Conservation (phyloP, 2,888 invertebrate species). For the Euplagia quadripunctaria region DNA sequence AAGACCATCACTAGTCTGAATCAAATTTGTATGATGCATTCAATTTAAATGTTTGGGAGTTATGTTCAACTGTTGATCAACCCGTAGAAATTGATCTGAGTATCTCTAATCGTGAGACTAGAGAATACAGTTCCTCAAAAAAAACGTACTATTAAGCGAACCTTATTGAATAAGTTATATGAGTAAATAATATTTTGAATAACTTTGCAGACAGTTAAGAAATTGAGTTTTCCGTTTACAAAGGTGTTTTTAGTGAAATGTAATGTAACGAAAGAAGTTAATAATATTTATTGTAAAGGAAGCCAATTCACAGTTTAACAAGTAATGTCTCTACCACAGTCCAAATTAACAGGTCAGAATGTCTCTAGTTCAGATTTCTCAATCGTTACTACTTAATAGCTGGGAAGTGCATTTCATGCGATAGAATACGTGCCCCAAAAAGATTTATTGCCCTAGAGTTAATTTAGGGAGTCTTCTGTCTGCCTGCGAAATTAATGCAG, state of each 20-base stretch:
- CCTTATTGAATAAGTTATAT: no score
- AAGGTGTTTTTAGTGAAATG: neutral
- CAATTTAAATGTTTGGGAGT: no score
- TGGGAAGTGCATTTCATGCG: slow-evolving; percentile 69
- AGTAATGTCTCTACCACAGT: slow-evolving; percentile 19
- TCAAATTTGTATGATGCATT: no score
- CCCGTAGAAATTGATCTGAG: no score
- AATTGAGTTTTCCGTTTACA: neutral
- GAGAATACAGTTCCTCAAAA: no score
- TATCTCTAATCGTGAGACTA: no score
- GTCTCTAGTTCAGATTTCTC: slow-evolving; percentile 47
- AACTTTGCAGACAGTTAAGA: neutral
- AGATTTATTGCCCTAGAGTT: slow-evolving; percentile 69
- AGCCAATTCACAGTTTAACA: neutral
- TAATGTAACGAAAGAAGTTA: neutral
- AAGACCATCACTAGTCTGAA: no score
- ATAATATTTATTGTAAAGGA: slow-evolving; percentile 4
- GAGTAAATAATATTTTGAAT: no score
- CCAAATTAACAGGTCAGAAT: slow-evolving; percentile 47
- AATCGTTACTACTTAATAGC: slow-evolving; percentile 59
- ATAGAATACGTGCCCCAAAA: slow-evolving; percentile 73
- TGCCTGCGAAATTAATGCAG: slow-evolving; percentile 64
- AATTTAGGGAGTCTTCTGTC: slow-evolving; percentile 67
- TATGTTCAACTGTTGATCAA: no score
- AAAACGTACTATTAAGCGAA: no score